These are phyloP conservation scores for Pristionchus japonicus DNA, from an alignment of 2,888 invertebrate genomes.

Conservation along the genomic window DNA sequence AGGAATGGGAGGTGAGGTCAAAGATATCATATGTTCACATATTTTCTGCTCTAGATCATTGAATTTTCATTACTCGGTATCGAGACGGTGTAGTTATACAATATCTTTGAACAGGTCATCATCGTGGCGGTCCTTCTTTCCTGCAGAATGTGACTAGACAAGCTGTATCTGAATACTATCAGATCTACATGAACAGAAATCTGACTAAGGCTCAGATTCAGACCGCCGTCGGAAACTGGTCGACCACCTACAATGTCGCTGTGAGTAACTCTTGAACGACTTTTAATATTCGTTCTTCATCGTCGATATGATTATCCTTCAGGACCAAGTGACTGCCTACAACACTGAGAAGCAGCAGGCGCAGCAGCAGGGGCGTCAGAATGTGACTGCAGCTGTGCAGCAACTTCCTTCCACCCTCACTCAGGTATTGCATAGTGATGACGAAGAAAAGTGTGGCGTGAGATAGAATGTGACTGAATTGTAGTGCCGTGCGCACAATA, in stretches of 20 bases:
- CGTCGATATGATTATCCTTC: not conserved
- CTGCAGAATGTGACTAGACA: conserved; percentile 29
- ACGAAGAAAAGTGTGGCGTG: not conserved
- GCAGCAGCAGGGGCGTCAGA: not conserved
- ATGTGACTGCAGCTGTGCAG: not conserved
- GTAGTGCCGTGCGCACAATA: not conserved
- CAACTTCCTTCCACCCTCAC: conserved; percentile 1
- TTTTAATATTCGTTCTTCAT: not conserved
- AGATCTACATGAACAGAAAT: not conserved
- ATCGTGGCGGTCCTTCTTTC: not conserved
- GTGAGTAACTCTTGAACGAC: conserved; percentile 1
- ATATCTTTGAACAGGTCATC: no score
- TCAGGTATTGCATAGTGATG: not conserved
- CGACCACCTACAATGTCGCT: conserved; percentile 26
- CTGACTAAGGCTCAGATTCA: not conserved
- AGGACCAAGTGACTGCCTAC: conserved; percentile 31
- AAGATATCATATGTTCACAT: no score
- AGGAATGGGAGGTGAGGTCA: not conserved
- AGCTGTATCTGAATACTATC: not conserved
- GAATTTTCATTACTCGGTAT: no score
- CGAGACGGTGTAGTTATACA: no score
- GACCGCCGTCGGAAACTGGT: conserved; percentile 3
- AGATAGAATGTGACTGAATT: not conserved
- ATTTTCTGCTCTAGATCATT: no score
- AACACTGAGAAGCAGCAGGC: not conserved